phyloP scores from a whole-genome alignment of 2,797 vertebrate species.

The Sitta carolinensis region DNA sequence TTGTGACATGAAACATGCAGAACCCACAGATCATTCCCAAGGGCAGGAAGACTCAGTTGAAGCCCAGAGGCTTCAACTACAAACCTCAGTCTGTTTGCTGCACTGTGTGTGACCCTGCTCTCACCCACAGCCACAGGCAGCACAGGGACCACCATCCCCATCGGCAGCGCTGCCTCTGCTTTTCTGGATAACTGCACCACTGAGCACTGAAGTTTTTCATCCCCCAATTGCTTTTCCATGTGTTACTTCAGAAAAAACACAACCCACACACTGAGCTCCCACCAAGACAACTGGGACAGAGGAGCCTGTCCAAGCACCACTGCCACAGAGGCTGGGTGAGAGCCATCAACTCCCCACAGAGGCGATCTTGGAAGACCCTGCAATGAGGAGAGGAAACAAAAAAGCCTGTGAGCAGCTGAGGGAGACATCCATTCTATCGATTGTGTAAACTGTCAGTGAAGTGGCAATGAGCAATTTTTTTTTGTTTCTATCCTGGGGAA shows the following conservation, averaged over 20 bases:
- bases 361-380: not conserved
- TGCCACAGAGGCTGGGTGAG: not conserved
- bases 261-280: not conserved
- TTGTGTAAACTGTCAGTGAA: constrained; percentile 63
- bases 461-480: constrained; percentile 34
- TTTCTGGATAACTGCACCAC: not conserved
- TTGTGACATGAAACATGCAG: not conserved
- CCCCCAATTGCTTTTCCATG: not conserved
- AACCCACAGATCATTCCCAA: not conserved
- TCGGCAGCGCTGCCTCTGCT: fast-evolving
- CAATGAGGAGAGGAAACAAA: constrained; percentile 24
- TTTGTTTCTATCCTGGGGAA: constrained; percentile 42
- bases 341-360: not conserved
- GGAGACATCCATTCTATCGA: constrained; percentile 37
- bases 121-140: not conserved
- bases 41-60: not conserved
- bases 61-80: not conserved
- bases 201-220: not conserved
- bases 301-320: not conserved
- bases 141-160: not conserved
- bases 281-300: not conserved
- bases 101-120: not conserved
- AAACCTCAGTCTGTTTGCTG: not conserved
- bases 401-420: not conserved
- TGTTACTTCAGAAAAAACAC: not conserved